Evolutionary conservation across 2,113 vertebrate genomes (phyloP), one percentile per base, ranked within the genome.

Genomic region (Bambusicola thoracicus): DNA sequence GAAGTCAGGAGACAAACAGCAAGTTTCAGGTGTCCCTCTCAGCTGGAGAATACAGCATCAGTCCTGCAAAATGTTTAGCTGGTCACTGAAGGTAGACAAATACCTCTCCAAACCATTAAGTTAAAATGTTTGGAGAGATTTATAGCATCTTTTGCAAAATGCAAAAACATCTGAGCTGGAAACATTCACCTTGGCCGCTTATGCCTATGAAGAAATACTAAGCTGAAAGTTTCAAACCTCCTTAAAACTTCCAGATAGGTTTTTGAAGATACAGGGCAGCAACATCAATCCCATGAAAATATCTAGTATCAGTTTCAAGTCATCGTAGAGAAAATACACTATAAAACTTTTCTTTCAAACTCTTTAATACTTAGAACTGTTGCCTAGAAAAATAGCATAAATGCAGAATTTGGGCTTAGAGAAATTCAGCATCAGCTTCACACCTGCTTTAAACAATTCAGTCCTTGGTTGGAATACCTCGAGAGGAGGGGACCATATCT

Each of bases 401-500:
- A 40, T 11, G 34, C 2, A 43, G 72, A 48, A 73, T 34, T 22
- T 34, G 13, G 9, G 24, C 62, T 53, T 48, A 34, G 29, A 81
- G 44, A 77, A 85, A 67, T 34, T 48, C 9, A 11, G 76, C 62
- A 41, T 44, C 62, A 59, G 40, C 19, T 72, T 65, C 44, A 36
- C 5, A 65, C 6, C 27, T 30, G 20, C 49, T 55, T 43, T 48
- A 0, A 65, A 24, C 4, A 66, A 56, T 6, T 56, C 27, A 44
- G 16, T 43, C 17, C 43, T 66, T 53, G 6, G 7, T 18, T 61
- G 44, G 3, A 5, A 8, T 44, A 34, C 8, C 21, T 29, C 19
- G 46, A 25, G 0, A 62, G 10, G 38, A 81, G 29, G 10, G 25
- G 1, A 0, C 27, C 59, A 53, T 8, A 48, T 5, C 4, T 9